A percentile compares a stretch with the other conserved stretches of the same genome.
These are phyloP conservation scores for Petrocephalus sullivani DNA, from an alignment of 2,797 vertebrate genomes.

Conservation along the genomic window DNA sequence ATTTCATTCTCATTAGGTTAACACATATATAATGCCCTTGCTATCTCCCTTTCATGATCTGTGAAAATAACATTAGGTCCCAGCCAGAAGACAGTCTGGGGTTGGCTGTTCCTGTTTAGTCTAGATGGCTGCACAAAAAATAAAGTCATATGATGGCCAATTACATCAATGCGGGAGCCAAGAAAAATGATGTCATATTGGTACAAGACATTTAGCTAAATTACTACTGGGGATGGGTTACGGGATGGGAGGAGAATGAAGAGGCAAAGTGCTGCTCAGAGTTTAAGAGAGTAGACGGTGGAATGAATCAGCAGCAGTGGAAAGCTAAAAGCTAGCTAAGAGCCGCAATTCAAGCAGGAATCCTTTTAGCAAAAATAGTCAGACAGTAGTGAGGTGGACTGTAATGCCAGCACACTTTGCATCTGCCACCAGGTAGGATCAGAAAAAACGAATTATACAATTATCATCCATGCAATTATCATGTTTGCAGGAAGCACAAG, in stretches of 20 bases:
- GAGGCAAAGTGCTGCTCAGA: background rate
- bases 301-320: background rate
- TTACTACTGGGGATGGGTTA: background rate
- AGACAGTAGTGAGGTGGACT: background rate
- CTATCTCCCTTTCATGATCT: slow-evolving; percentile 17
- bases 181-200: background rate
- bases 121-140: slow-evolving; percentile 13
- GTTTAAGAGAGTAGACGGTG: background rate
- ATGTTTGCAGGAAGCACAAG: background rate
- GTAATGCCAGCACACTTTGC: background rate
- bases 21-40: slow-evolving; percentile 21
- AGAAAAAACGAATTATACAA: background rate
- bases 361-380: background rate
- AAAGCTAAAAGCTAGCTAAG: background rate
- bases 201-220: background rate
- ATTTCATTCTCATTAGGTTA: slow-evolving; percentile 16
- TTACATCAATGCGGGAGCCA: background rate
- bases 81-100: slow-evolving; percentile 7
- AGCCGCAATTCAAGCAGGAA: background rate
- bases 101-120: slow-evolving; percentile 35
- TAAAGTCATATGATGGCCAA: background rate
- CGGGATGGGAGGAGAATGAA: background rate
- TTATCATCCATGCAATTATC: background rate
- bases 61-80: slow-evolving; percentile 3
- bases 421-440: background rate